A percentile compares a stretch with the other conserved stretches of the same genome.
Conservation (phyloP, 2,113 vertebrate species). For the Callithrix jacchus region DNA sequence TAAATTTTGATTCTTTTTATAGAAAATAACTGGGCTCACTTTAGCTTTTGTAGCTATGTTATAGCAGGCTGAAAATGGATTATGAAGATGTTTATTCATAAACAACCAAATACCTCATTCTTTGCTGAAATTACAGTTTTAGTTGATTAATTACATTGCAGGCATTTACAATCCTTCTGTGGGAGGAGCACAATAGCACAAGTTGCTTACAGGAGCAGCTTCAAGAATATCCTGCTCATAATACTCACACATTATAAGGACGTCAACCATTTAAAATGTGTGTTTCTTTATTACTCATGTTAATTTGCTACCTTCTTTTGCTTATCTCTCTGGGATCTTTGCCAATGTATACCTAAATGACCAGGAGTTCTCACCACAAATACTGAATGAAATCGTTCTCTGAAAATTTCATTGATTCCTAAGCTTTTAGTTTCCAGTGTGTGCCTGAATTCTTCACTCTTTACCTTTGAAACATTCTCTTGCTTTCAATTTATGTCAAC, state of each 20-base stretch:
- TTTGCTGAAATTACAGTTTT: conserved; percentile 15
- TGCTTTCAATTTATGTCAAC: not conserved
- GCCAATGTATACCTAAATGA: not conserved
- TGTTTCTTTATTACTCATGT: not conserved
- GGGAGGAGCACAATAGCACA: not conserved
- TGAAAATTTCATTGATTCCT: not conserved
- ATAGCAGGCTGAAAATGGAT: conserved; percentile 30
- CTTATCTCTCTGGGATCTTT: not conserved
- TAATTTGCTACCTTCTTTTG: not conserved
- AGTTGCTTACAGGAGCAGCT: not conserved
- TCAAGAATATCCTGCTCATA: not conserved
- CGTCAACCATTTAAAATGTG: not conserved
- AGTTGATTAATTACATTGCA: not conserved
- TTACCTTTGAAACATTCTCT: not conserved
- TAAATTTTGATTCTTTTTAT: not conserved
- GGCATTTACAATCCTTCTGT: not conserved
- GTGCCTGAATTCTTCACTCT: not conserved
- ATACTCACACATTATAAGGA: not conserved
- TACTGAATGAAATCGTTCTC: not conserved
- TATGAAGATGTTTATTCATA: not conserved
- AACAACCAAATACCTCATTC: not conserved
- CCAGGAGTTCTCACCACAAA: not conserved
- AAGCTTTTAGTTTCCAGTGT: not conserved
- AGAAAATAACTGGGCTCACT: conserved; percentile 22
- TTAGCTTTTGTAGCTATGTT: not conserved